Evolutionary conservation across 2,113 vertebrate species (phyloP), one percentile per base, ranked within the genome.

Genomic region (Urocolius indicus): DNA sequence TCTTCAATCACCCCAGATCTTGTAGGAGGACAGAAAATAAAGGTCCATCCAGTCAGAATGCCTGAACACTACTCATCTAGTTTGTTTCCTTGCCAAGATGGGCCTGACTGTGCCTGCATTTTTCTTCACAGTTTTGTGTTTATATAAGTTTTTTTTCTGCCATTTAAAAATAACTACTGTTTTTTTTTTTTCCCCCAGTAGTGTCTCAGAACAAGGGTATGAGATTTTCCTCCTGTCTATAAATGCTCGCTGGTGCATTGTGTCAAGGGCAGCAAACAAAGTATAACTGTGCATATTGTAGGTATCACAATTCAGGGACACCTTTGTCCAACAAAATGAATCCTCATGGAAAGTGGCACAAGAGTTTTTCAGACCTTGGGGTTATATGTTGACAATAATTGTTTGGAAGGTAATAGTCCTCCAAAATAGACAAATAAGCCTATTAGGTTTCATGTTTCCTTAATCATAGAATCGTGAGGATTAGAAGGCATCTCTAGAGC

Each of bases 391-490:
- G 84, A 88, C 83, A 94, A 83, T 77, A 81, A 71, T 94, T 93
- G 72, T 77, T 72, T 85, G 83, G 90, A 94, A 93, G 72, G 82
- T 89, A 95, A 89, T 89, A 95, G 66, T 91, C 63, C 68, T 87
- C 68, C 41, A 54, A 77, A 93, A 91, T 49, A 51, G 72, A 85
- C 90, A 77, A 80, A 85, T 5, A 66, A 66, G 59, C 63, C 82
- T 61, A 67, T 71, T 38, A 71, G 61, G 87, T 93, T 94, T 96
- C 87, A 59, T 8, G 0, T 96, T 95, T 88, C 93, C 36, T 55
- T 15, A 77, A 41, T 41, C 38, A 41, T 41, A 41, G 38, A 41
- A 41, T 41, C 38, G 38, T 41, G 38, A 41, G 38, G 38, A 41
- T 41, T 41, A 41, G 38, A 41, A 41, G 38, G 38, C 9, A 41